Conservation (phyloP, 2,888 invertebrate genomes). For the Chrysotoxum bicinctum region DNA sequence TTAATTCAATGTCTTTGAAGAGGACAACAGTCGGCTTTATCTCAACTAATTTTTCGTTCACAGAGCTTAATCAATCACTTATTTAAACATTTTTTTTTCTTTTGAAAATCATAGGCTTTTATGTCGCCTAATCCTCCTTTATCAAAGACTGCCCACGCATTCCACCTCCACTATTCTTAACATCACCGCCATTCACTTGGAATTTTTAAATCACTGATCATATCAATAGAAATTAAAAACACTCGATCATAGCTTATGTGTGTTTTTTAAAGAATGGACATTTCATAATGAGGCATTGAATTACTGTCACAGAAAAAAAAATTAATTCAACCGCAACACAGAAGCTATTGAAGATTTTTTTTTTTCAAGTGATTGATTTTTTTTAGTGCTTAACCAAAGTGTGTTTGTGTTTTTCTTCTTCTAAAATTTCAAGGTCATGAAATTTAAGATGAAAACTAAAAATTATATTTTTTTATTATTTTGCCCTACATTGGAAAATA, state of each 20-base stretch:
- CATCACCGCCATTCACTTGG: slow-evolving; percentile 44
- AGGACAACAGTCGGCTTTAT: background rate
- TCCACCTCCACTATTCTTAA: slow-evolving; percentile 36
- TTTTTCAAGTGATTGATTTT: slow-evolving; percentile 55
- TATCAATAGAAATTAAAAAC: slow-evolving; percentile 40
- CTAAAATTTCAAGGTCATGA: slow-evolving; percentile 60
- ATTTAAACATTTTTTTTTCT: background rate
- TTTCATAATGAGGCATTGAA: slow-evolving; percentile 49
- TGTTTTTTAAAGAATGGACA: slow-evolving; percentile 38
- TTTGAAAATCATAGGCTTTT: slow-evolving; percentile 6
- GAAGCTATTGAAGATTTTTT: slow-evolving; percentile 57
- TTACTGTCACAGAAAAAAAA: slow-evolving; percentile 54
- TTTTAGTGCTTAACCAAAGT: slow-evolving; percentile 35
- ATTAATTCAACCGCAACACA: slow-evolving; percentile 37
- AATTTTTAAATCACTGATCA: slow-evolving; percentile 42
- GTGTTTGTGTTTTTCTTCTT: slow-evolving; percentile 9
- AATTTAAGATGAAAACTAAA: slow-evolving; percentile 35
- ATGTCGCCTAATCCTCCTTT: background rate
- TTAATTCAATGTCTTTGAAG: background rate
- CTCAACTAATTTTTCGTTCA: background rate
- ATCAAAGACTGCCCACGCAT: slow-evolving; percentile 45
- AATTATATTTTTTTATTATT: slow-evolving; percentile 36
- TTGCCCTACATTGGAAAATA: slow-evolving; percentile 56
- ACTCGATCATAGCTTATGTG: slow-evolving; percentile 61
- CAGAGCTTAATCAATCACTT: background rate